Evolutionary conservation across 2,113 vertebrate genomes (phyloP).

Genomic region (Stegostoma tigrinum): DNA sequence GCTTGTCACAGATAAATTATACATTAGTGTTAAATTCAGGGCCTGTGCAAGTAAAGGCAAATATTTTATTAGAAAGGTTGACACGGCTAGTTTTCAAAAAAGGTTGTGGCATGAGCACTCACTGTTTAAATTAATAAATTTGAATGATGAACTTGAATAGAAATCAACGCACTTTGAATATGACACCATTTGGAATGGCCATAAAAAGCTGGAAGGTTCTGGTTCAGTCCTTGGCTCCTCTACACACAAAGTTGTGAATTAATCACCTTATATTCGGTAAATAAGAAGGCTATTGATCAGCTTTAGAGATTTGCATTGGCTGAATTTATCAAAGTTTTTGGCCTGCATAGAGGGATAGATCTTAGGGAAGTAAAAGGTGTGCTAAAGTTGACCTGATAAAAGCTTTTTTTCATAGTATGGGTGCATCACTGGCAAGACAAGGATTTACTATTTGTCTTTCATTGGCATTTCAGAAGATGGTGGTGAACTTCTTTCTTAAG

Average conservation of each 20-base stretch:
- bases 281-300: no score
- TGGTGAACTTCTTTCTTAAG: background rate
- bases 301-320: no score
- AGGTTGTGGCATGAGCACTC: background rate
- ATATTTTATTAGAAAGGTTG: background rate
- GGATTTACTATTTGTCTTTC: background rate
- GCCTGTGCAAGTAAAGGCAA: background rate
- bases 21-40: background rate
- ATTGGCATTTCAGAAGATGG: background rate
- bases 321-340: no score
- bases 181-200: background rate
- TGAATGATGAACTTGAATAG: no score
- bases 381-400: background rate
- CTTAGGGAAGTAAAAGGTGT: background rate
- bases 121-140: background rate
- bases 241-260: no score
- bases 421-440: background rate
- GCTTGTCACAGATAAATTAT: no score
- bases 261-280: no score
- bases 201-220: background rate
- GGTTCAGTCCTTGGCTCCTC: background rate
- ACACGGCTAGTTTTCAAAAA: background rate
- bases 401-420: background rate
- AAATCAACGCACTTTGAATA: background rate
- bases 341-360: background rate